Evolutionary conservation across 2,113 vertebrate genomes (phyloP), one percentile per base, ranked within the genome.

Genomic region (Chamaetylas fuelleborni): DNA sequence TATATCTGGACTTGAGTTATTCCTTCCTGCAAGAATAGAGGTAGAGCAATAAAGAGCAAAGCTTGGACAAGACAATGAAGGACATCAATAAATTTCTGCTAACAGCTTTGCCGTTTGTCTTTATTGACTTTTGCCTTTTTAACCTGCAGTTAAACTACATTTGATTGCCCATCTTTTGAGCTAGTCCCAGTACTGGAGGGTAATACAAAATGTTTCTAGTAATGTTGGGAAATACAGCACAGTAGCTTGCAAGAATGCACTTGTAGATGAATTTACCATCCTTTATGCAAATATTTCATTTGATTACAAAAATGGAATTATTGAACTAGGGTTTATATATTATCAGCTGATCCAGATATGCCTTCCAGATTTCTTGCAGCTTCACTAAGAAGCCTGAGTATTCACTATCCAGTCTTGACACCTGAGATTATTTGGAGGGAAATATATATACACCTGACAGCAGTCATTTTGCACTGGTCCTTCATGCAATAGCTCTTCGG

Each of bases 121-220:
- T 73, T 90, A 93, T 81, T 86, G 90, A 96, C 53, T 93, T 90
- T 38, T 47, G 12, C 18, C 28, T 92, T 90, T 92, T 86, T 90
- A 96, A 93, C 83, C 72, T 69, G 58, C 80, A 78, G 57, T 80
- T 95, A 76, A 91, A 12, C 24, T 71, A n/a, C 1, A 3, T 91
- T 88, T 65, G 42, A 85, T 82, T 90, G 38, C 54, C 33, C 66
- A 73, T 85, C 58, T 82, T 42, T 80, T 82, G 70, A 91, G 34
- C 6, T 38, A 57, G 53, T 67, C n/a, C 24, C 45, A 31, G 23
- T 28, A 7, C 0, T 72, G 66, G 50, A 91, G 26, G 1, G 6
- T 72, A 34, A 78, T 36, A 56, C 8, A 72, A 76, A 67, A 69
- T 34, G 6, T 47, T 92, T 72, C n/a, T 65, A 22, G 7, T 40